Evolutionary conservation across 2,888 invertebrate species (phyloP), one percentile per base, ranked within the genome.

Genomic region (Macaria liturata): DNA sequence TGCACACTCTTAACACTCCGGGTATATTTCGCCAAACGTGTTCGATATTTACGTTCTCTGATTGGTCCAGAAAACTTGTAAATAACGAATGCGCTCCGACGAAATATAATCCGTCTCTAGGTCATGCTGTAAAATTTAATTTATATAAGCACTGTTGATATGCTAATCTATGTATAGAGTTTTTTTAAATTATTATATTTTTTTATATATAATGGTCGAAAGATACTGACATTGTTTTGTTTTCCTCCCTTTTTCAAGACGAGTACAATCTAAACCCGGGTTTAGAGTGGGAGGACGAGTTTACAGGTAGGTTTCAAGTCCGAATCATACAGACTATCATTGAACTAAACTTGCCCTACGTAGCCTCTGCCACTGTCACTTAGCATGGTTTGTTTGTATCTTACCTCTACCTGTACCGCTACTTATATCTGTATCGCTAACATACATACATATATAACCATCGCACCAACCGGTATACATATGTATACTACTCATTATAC

Each of bases 281-380:
- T 97, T 97, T 98, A 97, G 98, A 98, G 94, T 98, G 98, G 98
- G 98, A 98, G 96, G 98, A 98, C 97, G 98, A 98, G 94, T 98
- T 98, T 94, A 97, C 98, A 98, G 98, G 98, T 98, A 98, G 97
- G 98, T 96, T 94, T 91, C 88, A 86, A 91, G 71, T 86, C 87
- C 82, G 90, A 86, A 86, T 83, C 88, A 86, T 85, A 77, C 80
- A 84, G 77, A 81, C 84, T 81, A 79, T 82, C 83, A 85, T 82
- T 81, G 78, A 61, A 86, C 83, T 85, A 83, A 85, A 83, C 79
- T 81, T 79, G 84, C 86, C 89, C 88, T 85, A 78, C 73, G 87
- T 88, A 88, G 88, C 91, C 90, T 88, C 85, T 85, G 88, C 87
- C 86, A 76, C 80, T 82, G 78, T 86, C 88, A 88, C 87, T 80